Conservation (phyloP, 2,888 invertebrate species). For the Macrosiphum euphorbiae region DNA sequence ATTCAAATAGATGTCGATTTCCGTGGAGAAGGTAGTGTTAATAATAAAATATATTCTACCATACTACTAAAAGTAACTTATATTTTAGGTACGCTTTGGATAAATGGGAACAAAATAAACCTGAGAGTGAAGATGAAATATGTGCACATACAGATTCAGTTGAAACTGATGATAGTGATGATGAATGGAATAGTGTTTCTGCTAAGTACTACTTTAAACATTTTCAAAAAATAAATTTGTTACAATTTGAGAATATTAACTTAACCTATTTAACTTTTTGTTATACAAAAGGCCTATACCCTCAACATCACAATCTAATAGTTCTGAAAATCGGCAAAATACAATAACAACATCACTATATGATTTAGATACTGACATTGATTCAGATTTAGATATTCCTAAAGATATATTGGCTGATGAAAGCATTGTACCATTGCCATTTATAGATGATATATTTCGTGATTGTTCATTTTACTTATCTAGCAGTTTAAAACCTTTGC, state of each 20-base stretch:
- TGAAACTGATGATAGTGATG: conserved; percentile 66
- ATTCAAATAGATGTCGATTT: conserved; percentile 74
- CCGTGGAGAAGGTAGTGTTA: conserved; percentile 74
- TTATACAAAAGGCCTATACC: neutral
- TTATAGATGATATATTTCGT: conserved; percentile 24
- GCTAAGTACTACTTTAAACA: neutral
- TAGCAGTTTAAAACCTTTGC: neutral
- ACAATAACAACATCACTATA: conserved; percentile 39
- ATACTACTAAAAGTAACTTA: neutral
- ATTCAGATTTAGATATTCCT: conserved; percentile 63
- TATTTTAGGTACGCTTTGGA: conserved; percentile 74
- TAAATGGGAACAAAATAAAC: conserved; percentile 70
- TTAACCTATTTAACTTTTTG: neutral
- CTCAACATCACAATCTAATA: conserved; percentile 50
- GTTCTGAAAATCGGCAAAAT: neutral
- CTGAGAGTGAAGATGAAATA: conserved; percentile 74
- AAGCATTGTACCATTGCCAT: conserved; percentile 26
- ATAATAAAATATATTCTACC: neutral
- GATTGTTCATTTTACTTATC: conserved; percentile 54
- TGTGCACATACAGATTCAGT: conserved; percentile 71
- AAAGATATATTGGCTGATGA: conserved; percentile 37
- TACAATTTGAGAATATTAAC: neutral
- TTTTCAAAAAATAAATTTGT: neutral
- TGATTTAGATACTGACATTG: conserved; percentile 66
- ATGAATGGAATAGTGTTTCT: conserved; percentile 40